phyloP scores from a whole-genome alignment of 2,113 vertebrate genomes.

The Periophthalmodon schlosseri region DNA sequence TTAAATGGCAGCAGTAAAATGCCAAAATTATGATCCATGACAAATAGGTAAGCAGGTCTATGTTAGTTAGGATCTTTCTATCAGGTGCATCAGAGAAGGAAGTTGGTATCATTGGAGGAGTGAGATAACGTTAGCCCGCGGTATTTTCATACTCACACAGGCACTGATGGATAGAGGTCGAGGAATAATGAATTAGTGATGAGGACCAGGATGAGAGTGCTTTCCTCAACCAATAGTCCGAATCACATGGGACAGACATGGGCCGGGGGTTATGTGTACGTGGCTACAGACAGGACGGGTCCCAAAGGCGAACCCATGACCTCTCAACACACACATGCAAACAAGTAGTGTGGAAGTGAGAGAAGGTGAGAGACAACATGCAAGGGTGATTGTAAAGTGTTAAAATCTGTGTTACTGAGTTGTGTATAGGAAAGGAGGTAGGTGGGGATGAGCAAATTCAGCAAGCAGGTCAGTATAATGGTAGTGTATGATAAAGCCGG shows the following conservation, averaged over 20 bases:
- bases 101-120: conserved; percentile 34
- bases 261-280: background rate
- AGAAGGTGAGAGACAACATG: background rate
- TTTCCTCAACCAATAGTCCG: conserved; percentile 59
- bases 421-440: background rate
- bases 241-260: conserved; percentile 46
- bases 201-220: conserved; percentile 73
- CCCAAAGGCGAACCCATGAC: conserved; percentile 20
- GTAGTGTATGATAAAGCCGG: no score
- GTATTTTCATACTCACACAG: conserved; percentile 72
- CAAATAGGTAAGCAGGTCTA: background rate
- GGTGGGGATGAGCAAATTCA: no score
- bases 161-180: conserved; percentile 68
- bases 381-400: background rate
- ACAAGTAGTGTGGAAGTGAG: background rate
- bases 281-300: conserved; percentile 31
- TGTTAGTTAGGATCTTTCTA: background rate
- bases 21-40: background rate
- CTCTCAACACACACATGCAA: conserved; percentile 25
- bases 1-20: background rate
- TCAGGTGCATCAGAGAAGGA: conserved; percentile 18
- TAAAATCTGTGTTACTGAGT: background rate
- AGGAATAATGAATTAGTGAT: conserved; percentile 77
- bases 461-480: no score
- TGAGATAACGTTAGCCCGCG: conserved; percentile 51